Evolutionary conservation across 1,140 invertebrate genomes (phyloP).

Genomic region (Atta cephalotes): DNA sequence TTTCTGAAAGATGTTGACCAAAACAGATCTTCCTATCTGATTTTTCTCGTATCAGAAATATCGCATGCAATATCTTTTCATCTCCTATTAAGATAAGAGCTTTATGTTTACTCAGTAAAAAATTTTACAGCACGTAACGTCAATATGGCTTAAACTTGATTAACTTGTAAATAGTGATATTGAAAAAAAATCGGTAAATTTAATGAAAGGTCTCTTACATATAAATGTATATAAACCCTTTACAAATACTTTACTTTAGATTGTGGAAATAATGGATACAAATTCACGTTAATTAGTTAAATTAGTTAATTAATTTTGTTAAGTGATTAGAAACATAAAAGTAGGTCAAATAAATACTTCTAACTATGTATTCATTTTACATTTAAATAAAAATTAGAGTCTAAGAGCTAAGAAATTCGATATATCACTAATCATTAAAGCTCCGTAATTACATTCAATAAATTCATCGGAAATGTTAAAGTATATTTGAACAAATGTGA

Average conservation of each 20-base stretch:
- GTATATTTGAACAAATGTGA: slow-evolving; percentile 10
- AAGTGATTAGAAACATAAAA: neutral
- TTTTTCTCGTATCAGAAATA: neutral
- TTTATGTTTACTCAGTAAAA: neutral
- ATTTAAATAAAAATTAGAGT: neutral
- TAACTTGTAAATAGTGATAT: neutral
- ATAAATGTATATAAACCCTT: neutral
- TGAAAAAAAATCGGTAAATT: neutral
- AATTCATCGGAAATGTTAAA: slow-evolving; percentile 9
- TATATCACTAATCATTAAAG: slow-evolving; percentile 8
- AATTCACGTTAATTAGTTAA: neutral
- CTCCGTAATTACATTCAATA: neutral
- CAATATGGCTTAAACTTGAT: neutral
- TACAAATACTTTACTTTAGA: neutral
- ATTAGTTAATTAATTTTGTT: neutral
- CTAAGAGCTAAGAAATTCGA: neutral
- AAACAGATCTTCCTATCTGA: neutral
- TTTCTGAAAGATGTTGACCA: neutral
- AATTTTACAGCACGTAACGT: neutral
- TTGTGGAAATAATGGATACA: neutral
- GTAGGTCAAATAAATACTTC: neutral
- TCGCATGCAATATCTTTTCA: neutral
- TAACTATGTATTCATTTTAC: neutral
- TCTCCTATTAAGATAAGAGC: neutral
- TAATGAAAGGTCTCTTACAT: neutral